Evolutionary conservation across 2,797 vertebrate genomes (phyloP).

Genomic region (Gouania willdenowi): DNA sequence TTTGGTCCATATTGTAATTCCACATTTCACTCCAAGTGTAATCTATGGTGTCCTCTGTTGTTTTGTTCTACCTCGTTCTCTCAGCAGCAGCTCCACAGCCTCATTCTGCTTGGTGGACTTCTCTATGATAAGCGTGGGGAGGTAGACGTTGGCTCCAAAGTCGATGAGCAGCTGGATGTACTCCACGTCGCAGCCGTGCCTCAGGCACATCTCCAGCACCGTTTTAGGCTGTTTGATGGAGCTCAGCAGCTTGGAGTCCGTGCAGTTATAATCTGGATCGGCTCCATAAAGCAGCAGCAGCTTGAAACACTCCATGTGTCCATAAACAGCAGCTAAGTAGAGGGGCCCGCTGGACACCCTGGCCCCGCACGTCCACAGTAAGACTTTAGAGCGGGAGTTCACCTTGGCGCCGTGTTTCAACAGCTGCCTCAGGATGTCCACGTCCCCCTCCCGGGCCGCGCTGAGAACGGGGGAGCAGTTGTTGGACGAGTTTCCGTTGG

Average conservation of each 20-base stretch:
- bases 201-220: slow-evolving; percentile 87
- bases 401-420: slow-evolving; percentile 81
- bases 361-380: slow-evolving; percentile 79
- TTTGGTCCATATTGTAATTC: no score
- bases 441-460: slow-evolving; percentile 81
- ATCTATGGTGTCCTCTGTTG: no score
- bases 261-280: slow-evolving; percentile 91
- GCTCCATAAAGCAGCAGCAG: slow-evolving; percentile 86
- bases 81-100: slow-evolving; percentile 81
- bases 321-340: slow-evolving; percentile 86
- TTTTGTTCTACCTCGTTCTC: slow-evolving; percentile 78
- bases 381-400: slow-evolving; percentile 82
- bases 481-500: slow-evolving; percentile 82
- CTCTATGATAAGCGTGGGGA: slow-evolving; percentile 75
- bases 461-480: slow-evolving; percentile 88
- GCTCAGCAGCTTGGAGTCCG: slow-evolving; percentile 66
- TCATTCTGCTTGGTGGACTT: slow-evolving; percentile 74
- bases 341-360: slow-evolving; percentile 86
- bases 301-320: slow-evolving; percentile 88
- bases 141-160: slow-evolving; percentile 91
- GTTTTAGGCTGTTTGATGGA: slow-evolving; percentile 82
- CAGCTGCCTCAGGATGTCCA: slow-evolving; percentile 78
- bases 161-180: slow-evolving; percentile 88
- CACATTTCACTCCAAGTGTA: no score
- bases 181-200: slow-evolving; percentile 79